These are phyloP conservation scores for Pterobdella sp. DNA, from an alignment of 2,888 invertebrate genomes.

Conservation along the genomic window DNA sequence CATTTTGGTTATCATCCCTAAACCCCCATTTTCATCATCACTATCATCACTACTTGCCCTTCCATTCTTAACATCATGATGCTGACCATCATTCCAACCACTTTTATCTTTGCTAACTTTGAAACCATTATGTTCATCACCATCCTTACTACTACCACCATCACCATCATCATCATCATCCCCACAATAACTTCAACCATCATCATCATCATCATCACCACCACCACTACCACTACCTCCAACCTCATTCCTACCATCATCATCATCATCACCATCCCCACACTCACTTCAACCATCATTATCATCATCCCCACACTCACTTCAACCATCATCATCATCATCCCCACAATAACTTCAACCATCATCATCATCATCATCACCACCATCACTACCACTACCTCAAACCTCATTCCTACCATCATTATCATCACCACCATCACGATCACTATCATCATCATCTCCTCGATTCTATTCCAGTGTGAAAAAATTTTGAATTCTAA, in stretches of 20 bases:
- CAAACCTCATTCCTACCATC: neutral
- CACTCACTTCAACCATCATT: neutral
- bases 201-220: neutral
- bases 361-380: neutral
- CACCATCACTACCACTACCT: neutral
- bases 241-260: neutral
- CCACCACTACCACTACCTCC: neutral
- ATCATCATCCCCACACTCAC: neutral
- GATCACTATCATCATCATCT: neutral
- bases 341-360: neutral
- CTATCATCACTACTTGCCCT: neutral
- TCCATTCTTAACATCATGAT: neutral
- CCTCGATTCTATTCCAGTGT: too few relatives aligned
- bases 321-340: neutral
- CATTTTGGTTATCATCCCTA: too few relatives aligned
- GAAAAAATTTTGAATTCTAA: too few relatives aligned
- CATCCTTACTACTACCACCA: neutral
- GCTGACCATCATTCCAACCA: neutral
- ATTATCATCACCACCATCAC: neutral
- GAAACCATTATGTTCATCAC: neutral
- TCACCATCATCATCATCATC: neutral
- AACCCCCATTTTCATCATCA: neutral
- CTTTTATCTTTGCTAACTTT: neutral
- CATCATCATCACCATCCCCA: neutral
- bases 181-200: neutral